Base-by-base conservation (phyloP, 2,888 invertebrate genomes). In the Stenchaetothrips biformis region DNA sequence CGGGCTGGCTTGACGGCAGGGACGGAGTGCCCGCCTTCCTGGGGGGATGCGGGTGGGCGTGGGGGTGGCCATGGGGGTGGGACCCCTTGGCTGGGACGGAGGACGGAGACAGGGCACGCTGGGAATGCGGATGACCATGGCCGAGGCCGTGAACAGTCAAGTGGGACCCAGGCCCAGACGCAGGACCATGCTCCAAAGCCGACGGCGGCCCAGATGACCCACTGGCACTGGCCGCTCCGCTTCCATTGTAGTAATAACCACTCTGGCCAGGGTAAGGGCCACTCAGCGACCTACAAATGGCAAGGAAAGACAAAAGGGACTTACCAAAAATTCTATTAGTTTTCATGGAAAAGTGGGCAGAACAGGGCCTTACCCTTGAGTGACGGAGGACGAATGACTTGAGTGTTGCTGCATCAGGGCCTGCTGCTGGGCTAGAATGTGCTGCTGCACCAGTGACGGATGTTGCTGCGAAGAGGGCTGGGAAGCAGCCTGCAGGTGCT, bases 401-500 rank as follows among this genome's bases (percentile, higher is more conserved):
- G 67, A 21, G 67, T 74, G 67, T 8, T 59, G 53, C 8, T 67
- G 67, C 67, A 74, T 7, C 11, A 74, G 7, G 7, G 67, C 21
- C 25, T 74, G 67, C 67, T 67, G 67, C 21, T 67, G 67, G 2
- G 67, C 67, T 21, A 25, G 7, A 7, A 74, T 8, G 21, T 74
- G 67, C 21, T 67, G 67, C 7, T 74, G 67, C 11, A 74, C 25
- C 2, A 25, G 67, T 25, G 67, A 25, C 11, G 67, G 25, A 11
- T 74, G 67, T 25, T 74, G 67, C 21, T 67, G 67, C 0, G 9
- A 53, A 18, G 79, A n/a, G n/a, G 48, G 21, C 16, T 27, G 48
- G 13, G n/a, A 18, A 7, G 53, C n/a, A 48, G 84, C 85, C 74
- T 83, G 83, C 78, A 86, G 86, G 82, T 84, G 85, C 37, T 83